A percentile compares a stretch with the other conserved stretches of the same genome.
Evolutionary conservation across 2,888 invertebrate genomes (phyloP).

Genomic region (Eupithecia dodoneata): DNA sequence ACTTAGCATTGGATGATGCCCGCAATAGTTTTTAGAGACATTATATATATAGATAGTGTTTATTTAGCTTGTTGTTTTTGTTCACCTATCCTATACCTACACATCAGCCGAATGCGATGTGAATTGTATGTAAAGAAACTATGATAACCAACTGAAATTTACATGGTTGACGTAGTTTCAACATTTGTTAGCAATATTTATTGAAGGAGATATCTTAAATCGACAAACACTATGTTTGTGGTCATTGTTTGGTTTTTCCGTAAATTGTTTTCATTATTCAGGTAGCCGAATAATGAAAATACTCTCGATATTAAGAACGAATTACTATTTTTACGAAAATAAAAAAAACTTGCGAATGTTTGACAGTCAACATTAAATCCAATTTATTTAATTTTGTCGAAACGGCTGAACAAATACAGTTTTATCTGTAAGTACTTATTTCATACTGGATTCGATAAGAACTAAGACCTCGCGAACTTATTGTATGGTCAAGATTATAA

Average conservation of each 20-base stretch:
- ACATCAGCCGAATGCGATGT: not conserved
- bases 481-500: not conserved
- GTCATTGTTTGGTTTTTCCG: not conserved
- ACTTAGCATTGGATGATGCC: no score
- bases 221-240: not conserved
- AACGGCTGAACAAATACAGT: slow-evolving; percentile 29
- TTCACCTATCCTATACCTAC: not conserved
- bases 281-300: not conserved
- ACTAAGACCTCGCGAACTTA: not conserved
- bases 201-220: not conserved
- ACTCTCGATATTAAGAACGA: not conserved
- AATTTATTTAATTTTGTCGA: not conserved
- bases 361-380: not conserved
- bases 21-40: not conserved
- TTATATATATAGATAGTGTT: not conserved
- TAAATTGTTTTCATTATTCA: not conserved
- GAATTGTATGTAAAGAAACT: not conserved
- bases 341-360: not conserved
- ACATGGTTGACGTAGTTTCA: not conserved
- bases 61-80: not conserved
- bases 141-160: not conserved
- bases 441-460: not conserved
- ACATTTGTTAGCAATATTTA: not conserved
- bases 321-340: not conserved
- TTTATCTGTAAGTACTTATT: slow-evolving; percentile 21